Evolutionary conservation across 2,888 invertebrate genomes (phyloP).

Genomic region (Pristionchus entomophagus): DNA sequence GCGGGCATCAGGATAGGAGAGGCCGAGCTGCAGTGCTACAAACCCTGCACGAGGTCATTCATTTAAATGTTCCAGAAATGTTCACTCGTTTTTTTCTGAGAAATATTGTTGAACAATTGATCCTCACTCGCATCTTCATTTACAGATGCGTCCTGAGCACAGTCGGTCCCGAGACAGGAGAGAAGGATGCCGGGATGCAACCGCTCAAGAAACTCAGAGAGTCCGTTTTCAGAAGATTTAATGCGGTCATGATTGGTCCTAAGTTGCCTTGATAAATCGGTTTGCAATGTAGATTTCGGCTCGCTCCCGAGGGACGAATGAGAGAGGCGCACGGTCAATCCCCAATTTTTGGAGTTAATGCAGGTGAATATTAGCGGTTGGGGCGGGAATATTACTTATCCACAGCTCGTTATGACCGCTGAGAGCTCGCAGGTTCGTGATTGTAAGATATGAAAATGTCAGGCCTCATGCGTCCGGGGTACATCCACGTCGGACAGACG

Average conservation of each 20-base stretch:
- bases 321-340: not conserved
- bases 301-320: not conserved
- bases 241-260: too few species aligned
- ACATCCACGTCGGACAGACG: not conserved
- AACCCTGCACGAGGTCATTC: slow-evolving; percentile 67
- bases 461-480: not conserved
- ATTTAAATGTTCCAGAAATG: too few species aligned
- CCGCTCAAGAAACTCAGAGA: not conserved
- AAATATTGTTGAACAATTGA: too few species aligned
- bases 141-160: not conserved
- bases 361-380: too few species aligned
- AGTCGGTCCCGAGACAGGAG: not conserved
- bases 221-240: not conserved
- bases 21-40: slow-evolving; percentile 68
- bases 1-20: slow-evolving; percentile 67
- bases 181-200: not conserved
- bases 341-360: not conserved
- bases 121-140: too few species aligned
- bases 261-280: not conserved
- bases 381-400: not conserved
- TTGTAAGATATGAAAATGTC: not conserved
- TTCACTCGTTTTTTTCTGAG: too few species aligned
- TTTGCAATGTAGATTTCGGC: not conserved
- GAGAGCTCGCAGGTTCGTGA: too few species aligned
- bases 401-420: not conserved